Percentiles rank a stretch among this genome's conserved stretches.
These are phyloP conservation scores for Acropora yongei DNA, from an alignment of 64 coral and sea anemone genomes.

Conservation along the genomic window DNA sequence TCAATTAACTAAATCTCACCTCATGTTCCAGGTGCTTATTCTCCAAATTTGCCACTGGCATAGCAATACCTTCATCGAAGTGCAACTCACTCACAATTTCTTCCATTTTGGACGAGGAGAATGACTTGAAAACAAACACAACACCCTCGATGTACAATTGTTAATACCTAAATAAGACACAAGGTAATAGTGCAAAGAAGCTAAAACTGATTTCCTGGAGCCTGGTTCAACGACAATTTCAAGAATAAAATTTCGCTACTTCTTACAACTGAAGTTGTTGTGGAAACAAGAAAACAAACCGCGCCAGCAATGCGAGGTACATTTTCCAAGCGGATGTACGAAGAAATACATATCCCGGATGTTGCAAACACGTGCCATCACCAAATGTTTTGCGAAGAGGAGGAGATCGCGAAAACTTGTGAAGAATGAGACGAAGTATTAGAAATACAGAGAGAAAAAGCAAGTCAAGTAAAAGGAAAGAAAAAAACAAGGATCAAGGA, in stretches of 20 bases:
- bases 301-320: neutral
- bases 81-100: constrained; percentile 88
- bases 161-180: neutral
- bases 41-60: constrained; percentile 95
- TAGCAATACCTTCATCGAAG: constrained; percentile 99
- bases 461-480: neutral
- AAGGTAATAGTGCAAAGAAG: neutral
- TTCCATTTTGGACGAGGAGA: constrained; percentile 79
- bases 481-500: neutral
- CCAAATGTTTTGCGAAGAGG: too few relatives aligned
- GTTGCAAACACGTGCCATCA: neutral
- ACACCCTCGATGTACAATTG: neutral
- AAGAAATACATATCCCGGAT: neutral
- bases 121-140: neutral
- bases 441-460: neutral
- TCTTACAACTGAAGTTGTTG: constrained; percentile 61
- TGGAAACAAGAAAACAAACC: constrained; percentile 79
- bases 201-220: neutral
- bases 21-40: constrained; percentile 93
- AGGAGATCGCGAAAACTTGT: too few relatives aligned
- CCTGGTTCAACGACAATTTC: neutral
- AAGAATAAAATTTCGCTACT: neutral
- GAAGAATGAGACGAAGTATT: neutral
- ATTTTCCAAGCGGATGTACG: constrained; percentile 20
- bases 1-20: constrained; percentile 49